A percentile compares a stretch with the other conserved stretches of the same genome.
Conservation (phyloP, 2,113 vertebrate genomes). For the Lagopus leucura region DNA sequence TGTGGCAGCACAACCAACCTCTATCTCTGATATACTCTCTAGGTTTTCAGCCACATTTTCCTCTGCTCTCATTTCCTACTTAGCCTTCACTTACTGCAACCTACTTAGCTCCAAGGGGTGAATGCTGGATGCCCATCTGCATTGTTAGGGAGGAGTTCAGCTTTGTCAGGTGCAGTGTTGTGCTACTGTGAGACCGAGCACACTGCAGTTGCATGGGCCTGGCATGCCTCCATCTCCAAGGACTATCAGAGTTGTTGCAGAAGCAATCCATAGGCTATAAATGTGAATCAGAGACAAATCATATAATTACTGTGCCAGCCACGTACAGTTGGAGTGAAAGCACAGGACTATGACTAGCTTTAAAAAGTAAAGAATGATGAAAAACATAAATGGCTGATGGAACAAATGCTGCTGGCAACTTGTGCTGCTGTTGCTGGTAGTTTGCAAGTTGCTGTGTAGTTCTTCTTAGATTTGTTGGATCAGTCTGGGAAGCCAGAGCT, state of each 20-base stretch:
- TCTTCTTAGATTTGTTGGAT: background rate
- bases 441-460: background rate
- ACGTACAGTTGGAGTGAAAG: background rate
- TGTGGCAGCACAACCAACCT: background rate
- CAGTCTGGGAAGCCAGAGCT: background rate
- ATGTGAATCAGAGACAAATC: background rate
- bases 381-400: background rate
- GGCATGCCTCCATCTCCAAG: background rate
- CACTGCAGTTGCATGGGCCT: background rate
- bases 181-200: background rate
- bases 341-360: background rate
- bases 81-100: background rate
- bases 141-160: background rate
- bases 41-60: background rate
- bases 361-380: background rate
- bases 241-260: background rate
- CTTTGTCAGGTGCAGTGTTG: background rate
- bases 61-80: background rate
- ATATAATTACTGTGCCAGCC: background rate
- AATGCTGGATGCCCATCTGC: background rate
- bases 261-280: background rate
- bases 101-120: background rate
- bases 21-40: rapidly evolving
- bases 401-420: background rate
- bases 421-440: background rate